Conservation (phyloP, 1,140 invertebrate species). For the Trichonephila inaurata region DNA sequence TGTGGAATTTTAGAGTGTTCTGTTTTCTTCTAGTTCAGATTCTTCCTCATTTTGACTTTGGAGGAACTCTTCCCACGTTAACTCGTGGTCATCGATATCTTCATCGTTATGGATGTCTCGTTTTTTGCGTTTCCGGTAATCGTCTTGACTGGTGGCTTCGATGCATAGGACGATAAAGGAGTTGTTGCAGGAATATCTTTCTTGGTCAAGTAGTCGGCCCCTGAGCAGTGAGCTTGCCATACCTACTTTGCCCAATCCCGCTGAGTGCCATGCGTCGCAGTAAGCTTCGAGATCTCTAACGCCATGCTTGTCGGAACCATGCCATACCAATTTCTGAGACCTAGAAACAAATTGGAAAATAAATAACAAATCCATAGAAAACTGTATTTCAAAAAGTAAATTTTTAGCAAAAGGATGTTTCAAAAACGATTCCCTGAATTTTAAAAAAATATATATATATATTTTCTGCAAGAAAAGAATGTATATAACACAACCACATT, state of each 20-base stretch:
- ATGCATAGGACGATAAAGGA: constrained; percentile 94
- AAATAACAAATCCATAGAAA: background rate
- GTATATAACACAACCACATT: too few relatives aligned
- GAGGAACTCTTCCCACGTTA: constrained; percentile 71
- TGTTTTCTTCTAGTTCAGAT: background rate
- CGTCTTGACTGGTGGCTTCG: constrained; percentile 88
- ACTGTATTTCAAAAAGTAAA: background rate
- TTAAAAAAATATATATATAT: too few relatives aligned
- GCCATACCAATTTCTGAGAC: constrained; percentile 96
- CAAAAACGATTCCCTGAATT: background rate
- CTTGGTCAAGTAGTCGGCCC: constrained; percentile 89
- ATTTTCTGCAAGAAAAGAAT: too few relatives aligned
- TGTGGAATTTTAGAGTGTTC: background rate
- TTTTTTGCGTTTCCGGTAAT: constrained; percentile 71
- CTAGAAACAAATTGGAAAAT: constrained; percentile 82
- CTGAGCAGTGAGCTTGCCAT: constrained; percentile 90
- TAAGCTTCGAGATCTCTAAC: constrained; percentile 91
- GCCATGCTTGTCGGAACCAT: constrained; percentile 91
- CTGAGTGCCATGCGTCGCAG: constrained; percentile 95
- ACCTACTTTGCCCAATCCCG: constrained; percentile 85
- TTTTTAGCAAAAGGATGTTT: background rate
- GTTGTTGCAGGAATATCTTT: constrained; percentile 88
- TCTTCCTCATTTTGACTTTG: background rate
- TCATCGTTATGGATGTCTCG: background rate
- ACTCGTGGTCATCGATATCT: constrained; percentile 22